Percentiles rank a stretch among this genome's conserved stretches.
These are phyloP conservation scores for Drosophila bunnanda DNA, from an alignment of 2,888 invertebrate species.

Conservation along the genomic window DNA sequence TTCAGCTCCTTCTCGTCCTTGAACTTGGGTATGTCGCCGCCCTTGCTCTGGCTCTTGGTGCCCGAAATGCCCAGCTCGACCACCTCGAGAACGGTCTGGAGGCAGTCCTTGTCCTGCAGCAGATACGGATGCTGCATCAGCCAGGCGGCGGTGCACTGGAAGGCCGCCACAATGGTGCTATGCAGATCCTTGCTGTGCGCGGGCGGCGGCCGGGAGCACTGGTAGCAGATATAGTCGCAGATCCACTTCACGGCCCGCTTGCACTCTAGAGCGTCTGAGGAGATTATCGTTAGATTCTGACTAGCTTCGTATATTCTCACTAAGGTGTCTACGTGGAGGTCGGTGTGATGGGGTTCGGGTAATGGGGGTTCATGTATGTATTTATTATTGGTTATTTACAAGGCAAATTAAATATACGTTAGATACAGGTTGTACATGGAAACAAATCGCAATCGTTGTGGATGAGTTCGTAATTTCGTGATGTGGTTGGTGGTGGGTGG, in stretches of 20 bases:
- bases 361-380: slow-evolving; percentile 1
- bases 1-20: slow-evolving; percentile 98
- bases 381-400: slow-evolving; percentile 54
- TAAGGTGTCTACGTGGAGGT: slow-evolving; percentile 81
- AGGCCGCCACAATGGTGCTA: slow-evolving; percentile 96
- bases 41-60: slow-evolving; percentile 94
- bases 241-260: slow-evolving; percentile 98
- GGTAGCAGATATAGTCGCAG: slow-evolving; percentile 98
- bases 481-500: not conserved
- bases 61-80: slow-evolving; percentile 99
- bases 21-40: slow-evolving; percentile 94
- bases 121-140: slow-evolving; percentile 95
- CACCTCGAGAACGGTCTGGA: slow-evolving; percentile 97
- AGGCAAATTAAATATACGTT: slow-evolving; percentile 51
- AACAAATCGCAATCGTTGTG: slow-evolving; percentile 36
- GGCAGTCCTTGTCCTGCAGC: slow-evolving; percentile 95
- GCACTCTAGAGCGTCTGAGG: slow-evolving; percentile 93
- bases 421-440: slow-evolving; percentile 32
- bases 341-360: slow-evolving; percentile 24
- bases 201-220: slow-evolving; percentile 96
- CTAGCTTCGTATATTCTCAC: slow-evolving; percentile 84
- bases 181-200: slow-evolving; percentile 97
- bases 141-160: slow-evolving; percentile 96
- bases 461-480: slow-evolving; percentile 17
- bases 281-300: slow-evolving; percentile 85